A percentile compares a stretch with the other conserved stretches of the same genome.
phyloP scores from a whole-genome alignment of 2,797 vertebrate genomes.

The Cynodonichthys magdalenae region DNA sequence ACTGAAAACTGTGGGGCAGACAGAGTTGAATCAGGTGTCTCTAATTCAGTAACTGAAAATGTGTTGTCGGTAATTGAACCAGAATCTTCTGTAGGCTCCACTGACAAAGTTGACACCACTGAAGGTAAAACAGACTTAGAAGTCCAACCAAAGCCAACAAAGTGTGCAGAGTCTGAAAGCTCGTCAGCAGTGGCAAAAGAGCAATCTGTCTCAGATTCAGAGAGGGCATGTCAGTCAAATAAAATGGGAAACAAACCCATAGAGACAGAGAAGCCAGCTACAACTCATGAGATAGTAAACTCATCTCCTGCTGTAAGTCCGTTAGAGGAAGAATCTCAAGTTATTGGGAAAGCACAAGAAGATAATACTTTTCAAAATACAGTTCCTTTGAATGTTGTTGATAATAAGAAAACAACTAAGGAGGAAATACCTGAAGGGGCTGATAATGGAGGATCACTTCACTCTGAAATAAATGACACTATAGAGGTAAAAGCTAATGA shows the following conservation, averaged over 20 bases:
- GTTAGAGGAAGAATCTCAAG: constrained; percentile 23
- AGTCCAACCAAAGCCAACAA: constrained; percentile 10
- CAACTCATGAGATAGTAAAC: constrained; percentile 2
- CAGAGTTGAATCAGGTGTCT: constrained; percentile 11
- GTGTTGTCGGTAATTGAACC: constrained; percentile 32
- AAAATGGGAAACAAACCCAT: constrained; percentile 15
- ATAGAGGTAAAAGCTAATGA: constrained; percentile 37
- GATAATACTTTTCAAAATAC: constrained; percentile 14
- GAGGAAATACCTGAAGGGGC: constrained; percentile 8
- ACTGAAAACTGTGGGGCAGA: constrained; percentile 5
- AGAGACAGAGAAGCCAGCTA: constrained; percentile 14
- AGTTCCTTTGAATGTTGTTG: constrained; percentile 1
- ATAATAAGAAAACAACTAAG: constrained; percentile 1
- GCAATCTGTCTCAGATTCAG: constrained; percentile 7
- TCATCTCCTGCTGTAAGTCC: constrained; percentile 6
- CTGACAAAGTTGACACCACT: constrained; percentile 13
- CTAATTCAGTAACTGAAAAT: constrained; percentile 23
- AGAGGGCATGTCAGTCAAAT: constrained; percentile 21
- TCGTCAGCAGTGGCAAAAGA: constrained; percentile 16
- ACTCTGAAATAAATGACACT: constrained; percentile 23
- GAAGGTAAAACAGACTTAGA: constrained; percentile 25
- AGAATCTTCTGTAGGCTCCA: not conserved
- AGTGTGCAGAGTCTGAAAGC: constrained; percentile 16
- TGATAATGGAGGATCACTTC: constrained; percentile 21
- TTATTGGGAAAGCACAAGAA: constrained; percentile 15